Base-by-base conservation (phyloP, 2,113 vertebrate genomes). In the Halichoerus grypus region DNA sequence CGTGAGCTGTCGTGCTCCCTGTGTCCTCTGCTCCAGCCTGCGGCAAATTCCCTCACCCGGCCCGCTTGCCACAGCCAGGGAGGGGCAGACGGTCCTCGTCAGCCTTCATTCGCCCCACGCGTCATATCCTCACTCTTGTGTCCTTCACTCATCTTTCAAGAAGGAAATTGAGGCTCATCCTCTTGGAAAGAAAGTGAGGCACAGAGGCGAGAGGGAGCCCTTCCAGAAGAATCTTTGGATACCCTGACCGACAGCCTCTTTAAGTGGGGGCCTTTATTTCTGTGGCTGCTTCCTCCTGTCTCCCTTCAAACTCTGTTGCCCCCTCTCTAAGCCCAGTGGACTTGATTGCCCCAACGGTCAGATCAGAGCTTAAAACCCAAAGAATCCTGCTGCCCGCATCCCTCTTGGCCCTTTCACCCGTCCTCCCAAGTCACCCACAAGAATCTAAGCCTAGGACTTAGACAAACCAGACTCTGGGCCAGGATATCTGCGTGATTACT, bases 131-230 rank as follows among this genome's bases (percentile, higher is more conserved):
- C 24, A 21, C 49, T 82, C 85, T 69, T 51, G 16, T 11, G 33
- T 42, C 46, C 46, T 46, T 46, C 46, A 46, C 46, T 24, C 79
- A 88, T 36, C 63, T 95, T 92, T 74, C 5, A 9, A 57, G 36
- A 67, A 67, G 36, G 74, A 72, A 63, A 5, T 71, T 16, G 26
- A 51, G 63, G 59, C 46, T 96, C 42, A 53, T 36, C 95, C 83
- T 96, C 81, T 59, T 67, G 21, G 46, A 69, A 87, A 84, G 76
- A 95, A 63, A 95, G 61, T 36, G 83, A 95, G 87, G 55, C 51
- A 69, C 46, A 83, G 55, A 71, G 57, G 67, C 7, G 0, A 87
- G 87, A 92, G 67, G 51, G 22, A 51, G 26, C 57, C 57, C 67
- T 14, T 14, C 19, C n/a, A 77, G 57, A 71, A 69, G 14, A 51